Evolutionary conservation across 1,140 invertebrate genomes (phyloP).

Genomic region (Drosophila melanica): DNA sequence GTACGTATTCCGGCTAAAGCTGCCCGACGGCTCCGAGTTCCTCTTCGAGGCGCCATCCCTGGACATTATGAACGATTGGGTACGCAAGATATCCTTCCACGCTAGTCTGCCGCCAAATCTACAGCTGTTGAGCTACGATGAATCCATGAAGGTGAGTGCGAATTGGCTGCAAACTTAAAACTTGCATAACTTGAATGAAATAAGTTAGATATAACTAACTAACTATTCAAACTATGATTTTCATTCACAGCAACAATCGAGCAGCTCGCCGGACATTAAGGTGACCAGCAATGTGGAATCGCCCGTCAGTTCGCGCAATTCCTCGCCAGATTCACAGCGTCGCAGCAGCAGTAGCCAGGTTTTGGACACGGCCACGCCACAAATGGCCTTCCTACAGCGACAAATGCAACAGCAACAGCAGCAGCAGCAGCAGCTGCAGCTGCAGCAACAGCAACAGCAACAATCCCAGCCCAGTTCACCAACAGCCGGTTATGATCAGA

Average conservation of each 20-base stretch:
- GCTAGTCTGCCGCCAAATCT: slow-evolving; percentile 94
- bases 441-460: slow-evolving; percentile 75
- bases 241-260: slow-evolving; percentile 75
- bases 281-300: slow-evolving; percentile 75
- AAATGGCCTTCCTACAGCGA: slow-evolving; percentile 83
- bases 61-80: slow-evolving; percentile 95
- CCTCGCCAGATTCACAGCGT: slow-evolving; percentile 83
- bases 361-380: slow-evolving; percentile 68
- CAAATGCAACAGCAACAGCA: slow-evolving; percentile 83
- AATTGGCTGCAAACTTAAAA: background rate
- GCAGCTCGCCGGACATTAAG: slow-evolving; percentile 82
- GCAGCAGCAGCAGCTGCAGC: slow-evolving; percentile 70
- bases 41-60: slow-evolving; percentile 91
- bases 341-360: slow-evolving; percentile 59
- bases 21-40: slow-evolving; percentile 96
- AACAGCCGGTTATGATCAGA: slow-evolving; percentile 83
- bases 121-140: slow-evolving; percentile 93
- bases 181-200: no score
- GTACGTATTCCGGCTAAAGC: slow-evolving; percentile 94
- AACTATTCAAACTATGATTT: no score
- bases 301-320: slow-evolving; percentile 82
- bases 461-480: slow-evolving; percentile 74
- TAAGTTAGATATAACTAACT: no score
- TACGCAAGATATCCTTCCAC: slow-evolving; percentile 96
- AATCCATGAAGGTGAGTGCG: slow-evolving; percentile 83